Evolutionary conservation across 64 coral and sea anemone genomes (phyloP).

Genomic region (Pocillopora verrucosa): DNA sequence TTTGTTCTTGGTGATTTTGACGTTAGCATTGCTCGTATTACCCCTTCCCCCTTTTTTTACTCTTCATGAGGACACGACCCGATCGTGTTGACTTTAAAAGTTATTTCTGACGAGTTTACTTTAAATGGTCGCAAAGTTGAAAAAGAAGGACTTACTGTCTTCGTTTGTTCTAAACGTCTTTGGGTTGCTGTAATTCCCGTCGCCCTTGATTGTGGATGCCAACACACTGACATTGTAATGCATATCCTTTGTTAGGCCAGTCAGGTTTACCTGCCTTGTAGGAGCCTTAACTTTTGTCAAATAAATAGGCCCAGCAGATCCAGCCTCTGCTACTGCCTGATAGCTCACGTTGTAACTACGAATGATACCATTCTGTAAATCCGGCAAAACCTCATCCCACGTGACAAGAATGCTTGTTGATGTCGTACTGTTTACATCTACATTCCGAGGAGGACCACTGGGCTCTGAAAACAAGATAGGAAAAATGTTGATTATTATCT

Average conservation of each 20-base stretch:
- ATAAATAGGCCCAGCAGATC: not conserved
- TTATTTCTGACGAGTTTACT: too few relatives aligned
- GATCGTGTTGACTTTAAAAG: too few relatives aligned
- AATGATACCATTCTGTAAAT: conserved; percentile 8
- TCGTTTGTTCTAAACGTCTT: not conserved
- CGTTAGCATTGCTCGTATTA: too few relatives aligned
- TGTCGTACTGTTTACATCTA: not conserved
- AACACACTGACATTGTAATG: not conserved
- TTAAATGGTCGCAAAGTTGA: too few relatives aligned
- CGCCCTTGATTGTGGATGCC: not conserved
- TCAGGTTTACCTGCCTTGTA: not conserved
- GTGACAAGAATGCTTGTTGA: conserved; percentile 5
- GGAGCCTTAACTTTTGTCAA: not conserved
- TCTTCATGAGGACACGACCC: too few relatives aligned
- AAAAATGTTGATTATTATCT: too few relatives aligned
- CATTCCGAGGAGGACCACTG: not conserved
- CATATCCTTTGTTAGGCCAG: not conserved
- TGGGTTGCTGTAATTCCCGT: not conserved
- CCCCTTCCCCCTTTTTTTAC: too few relatives aligned
- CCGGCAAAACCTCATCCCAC: not conserved
- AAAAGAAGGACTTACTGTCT: conserved; percentile 10
- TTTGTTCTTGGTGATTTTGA: too few relatives aligned
- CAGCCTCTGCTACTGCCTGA: not conserved
- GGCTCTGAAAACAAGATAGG: not conserved
- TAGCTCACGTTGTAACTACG: not conserved